Conservation (phyloP, 2,797 vertebrate species). For the Furcifer pardalis region DNA sequence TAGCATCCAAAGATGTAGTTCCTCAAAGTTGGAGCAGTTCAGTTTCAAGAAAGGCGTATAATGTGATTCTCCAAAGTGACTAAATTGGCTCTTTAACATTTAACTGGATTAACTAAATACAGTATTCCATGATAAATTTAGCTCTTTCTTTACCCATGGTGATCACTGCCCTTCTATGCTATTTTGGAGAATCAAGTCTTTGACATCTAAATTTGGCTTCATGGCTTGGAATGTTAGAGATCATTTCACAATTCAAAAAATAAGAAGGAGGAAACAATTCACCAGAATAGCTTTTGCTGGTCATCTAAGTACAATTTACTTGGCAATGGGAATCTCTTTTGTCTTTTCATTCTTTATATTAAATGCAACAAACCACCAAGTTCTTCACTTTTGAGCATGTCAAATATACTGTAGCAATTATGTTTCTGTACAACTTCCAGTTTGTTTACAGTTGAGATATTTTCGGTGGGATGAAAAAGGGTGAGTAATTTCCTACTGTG, state of each 20-base stretch:
- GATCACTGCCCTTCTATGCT: no score
- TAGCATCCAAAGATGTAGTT: not conserved
- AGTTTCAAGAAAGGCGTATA: not conserved
- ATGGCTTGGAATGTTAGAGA: conserved; percentile 22
- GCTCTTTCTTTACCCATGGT: no score
- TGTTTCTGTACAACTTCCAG: not conserved
- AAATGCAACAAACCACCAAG: not conserved
- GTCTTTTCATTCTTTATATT: not conserved
- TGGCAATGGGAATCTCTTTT: not conserved
- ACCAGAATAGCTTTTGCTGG: not conserved
- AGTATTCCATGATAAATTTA: no score
- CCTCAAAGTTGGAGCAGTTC: not conserved
- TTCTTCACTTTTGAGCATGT: not conserved
- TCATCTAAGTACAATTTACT: conserved; percentile 9
- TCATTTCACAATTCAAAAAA: not conserved
- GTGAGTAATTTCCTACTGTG: not conserved
- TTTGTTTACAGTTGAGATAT: rapidly evolving
- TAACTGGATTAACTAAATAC: no score
- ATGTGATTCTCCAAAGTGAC: not conserved
- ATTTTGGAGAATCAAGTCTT: no score
- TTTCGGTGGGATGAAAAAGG: not conserved
- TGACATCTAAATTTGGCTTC: no score
- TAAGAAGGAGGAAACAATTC: not conserved
- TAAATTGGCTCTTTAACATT: not conserved
- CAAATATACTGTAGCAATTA: not conserved